A percentile compares a stretch with the other conserved stretches of the same genome.
These are phyloP conservation scores for Ivindomyrus marchei DNA, from an alignment of 2,113 vertebrate species.

Conservation along the genomic window DNA sequence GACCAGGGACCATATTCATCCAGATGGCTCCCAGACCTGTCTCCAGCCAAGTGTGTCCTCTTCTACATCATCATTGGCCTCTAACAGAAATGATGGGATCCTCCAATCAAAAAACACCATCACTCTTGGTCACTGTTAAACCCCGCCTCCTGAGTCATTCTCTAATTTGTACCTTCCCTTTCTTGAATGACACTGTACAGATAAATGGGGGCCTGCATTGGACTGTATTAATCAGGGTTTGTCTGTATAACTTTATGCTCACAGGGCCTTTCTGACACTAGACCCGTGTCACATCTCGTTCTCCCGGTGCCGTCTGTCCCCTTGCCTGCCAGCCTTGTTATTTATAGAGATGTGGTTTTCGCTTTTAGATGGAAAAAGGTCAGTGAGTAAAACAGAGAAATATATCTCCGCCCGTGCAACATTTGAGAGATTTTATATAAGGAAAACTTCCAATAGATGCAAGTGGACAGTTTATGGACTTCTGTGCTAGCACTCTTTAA, in stretches of 20 bases:
- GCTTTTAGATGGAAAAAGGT: constrained; percentile 19
- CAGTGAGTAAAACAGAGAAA: constrained; percentile 9
- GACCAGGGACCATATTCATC: background rate
- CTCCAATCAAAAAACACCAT: constrained; percentile 39
- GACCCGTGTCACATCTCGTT: constrained; percentile 53
- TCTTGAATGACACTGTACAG: constrained; percentile 65
- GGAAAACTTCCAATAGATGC: constrained; percentile 37
- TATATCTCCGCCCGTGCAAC: constrained; percentile 11
- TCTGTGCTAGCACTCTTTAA: constrained; percentile 8
- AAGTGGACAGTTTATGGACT: constrained; percentile 41
- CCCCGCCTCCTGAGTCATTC: constrained; percentile 39
- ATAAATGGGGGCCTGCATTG: constrained; percentile 61
- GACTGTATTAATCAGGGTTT: constrained; percentile 72
- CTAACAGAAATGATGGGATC: constrained; percentile 35
- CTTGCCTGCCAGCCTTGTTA: constrained; percentile 35
- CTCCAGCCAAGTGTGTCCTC: background rate
- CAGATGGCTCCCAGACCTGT: background rate
- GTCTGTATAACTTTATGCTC: constrained; percentile 75
- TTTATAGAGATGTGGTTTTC: constrained; percentile 62
- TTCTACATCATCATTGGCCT: constrained; percentile 38
- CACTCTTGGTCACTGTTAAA: constrained; percentile 55
- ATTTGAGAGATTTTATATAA: constrained; percentile 39
- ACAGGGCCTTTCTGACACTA: constrained; percentile 66
- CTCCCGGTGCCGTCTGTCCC: constrained; percentile 43
- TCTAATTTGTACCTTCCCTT: constrained; percentile 59